These are phyloP conservation scores for Kryptolebias marmoratus DNA, from an alignment of 2,113 vertebrate genomes.

Conservation along the genomic window DNA sequence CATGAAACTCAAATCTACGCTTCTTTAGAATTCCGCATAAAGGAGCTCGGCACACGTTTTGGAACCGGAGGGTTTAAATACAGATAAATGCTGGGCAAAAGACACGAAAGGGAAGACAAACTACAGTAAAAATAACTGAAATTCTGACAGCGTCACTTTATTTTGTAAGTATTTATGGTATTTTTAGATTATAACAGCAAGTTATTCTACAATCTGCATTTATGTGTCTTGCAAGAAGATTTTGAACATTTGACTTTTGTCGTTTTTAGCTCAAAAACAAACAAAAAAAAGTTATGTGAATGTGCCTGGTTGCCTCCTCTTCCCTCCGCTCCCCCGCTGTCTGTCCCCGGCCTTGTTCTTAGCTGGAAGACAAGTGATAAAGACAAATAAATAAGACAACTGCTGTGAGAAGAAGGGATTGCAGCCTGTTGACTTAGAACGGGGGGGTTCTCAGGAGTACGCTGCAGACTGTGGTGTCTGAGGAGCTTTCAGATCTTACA, in stretches of 20 bases:
- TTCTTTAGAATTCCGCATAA: background rate
- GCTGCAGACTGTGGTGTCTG: constrained; percentile 30
- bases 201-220: too few species aligned
- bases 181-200: too few species aligned
- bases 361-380: constrained; percentile 49
- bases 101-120: too few species aligned
- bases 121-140: too few species aligned
- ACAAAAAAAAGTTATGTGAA: too few species aligned
- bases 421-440: constrained; percentile 38
- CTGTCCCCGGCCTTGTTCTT: background rate
- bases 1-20: background rate
- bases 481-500: constrained; percentile 38
- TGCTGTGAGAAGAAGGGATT: constrained; percentile 33
- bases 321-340: background rate
- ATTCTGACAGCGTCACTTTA: too few species aligned
- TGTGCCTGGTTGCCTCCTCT: background rate
- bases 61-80: background rate
- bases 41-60: background rate
- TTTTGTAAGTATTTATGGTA: too few species aligned
- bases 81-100: too few species aligned
- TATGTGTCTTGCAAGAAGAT: too few species aligned
- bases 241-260: too few species aligned
- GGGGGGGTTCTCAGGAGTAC: constrained; percentile 31
- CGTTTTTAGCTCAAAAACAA: too few species aligned
- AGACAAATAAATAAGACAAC: constrained; percentile 36